Evolutionary conservation across 2,888 invertebrate species (phyloP), one percentile per base, ranked within the genome.

Genomic region (Yponomeuta evonymella): DNA sequence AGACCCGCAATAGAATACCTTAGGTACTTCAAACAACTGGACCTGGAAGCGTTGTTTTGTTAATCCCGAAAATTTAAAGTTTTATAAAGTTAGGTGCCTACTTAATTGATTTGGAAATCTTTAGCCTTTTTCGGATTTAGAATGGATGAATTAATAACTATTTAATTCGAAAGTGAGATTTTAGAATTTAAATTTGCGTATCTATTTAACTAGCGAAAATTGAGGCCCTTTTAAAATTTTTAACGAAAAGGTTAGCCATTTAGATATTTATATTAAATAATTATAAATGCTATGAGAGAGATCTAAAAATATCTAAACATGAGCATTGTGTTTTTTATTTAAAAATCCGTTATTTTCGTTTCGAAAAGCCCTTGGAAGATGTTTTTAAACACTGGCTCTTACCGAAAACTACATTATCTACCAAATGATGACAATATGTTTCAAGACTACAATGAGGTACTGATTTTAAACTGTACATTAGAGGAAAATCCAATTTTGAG

Each of bases 401-500:
- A 69, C 30, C 15, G n/a, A 33, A 75, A 78, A 73, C 77, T 72
- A 71, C 79, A 43, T 75, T 72, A 70, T 15, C 51, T 58, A 15
- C 51, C 15, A 15, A 58, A 58, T 15, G 15, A 58, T 77, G 85
- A 85, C 85, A 85, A 85, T 85, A 85, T 80, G 77, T 79, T 75
- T 71, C 79, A 80, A 83, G 79, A 83, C 81, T 83, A 79, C 75
- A 65, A 70, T 43, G 63, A 79, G 64, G 82, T 76, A 85, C 83
- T 85, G 82, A 85, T 80, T 81, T 75, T 80, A 75, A 77, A 75
- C 78, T 80, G 78, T 73, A 70, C 67, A 72, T 33, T 9, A 73
- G 72, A 78, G 74, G 73, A 76, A 8, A 73, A 80, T 81, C 79
- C 84, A 85, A 85, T 86, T 86, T 85, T 83, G 78, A 74, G 83